A percentile compares a stretch with the other conserved stretches of the same genome.
Conservation (phyloP, 2,113 vertebrate genomes). For the Gopherus flavomarginatus region DNA sequence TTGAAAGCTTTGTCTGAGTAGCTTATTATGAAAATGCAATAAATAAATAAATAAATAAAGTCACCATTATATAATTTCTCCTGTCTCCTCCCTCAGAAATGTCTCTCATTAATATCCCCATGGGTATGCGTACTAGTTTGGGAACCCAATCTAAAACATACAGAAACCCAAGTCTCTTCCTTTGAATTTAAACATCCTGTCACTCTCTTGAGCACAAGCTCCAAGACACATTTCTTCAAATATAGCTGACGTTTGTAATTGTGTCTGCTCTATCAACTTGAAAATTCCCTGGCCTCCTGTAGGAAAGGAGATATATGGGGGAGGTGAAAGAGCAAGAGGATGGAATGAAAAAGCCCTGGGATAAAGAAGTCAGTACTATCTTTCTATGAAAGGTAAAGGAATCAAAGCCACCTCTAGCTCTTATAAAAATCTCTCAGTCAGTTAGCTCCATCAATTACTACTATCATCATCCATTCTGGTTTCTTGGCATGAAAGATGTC, state of each 20-base stretch:
- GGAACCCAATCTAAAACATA: background rate
- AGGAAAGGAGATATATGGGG: background rate
- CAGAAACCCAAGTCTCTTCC: background rate
- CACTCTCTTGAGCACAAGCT: background rate
- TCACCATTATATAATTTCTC: no score
- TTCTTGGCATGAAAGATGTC: background rate
- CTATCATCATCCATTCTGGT: rapidly evolving
- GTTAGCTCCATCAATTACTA: background rate
- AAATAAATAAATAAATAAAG: no score
- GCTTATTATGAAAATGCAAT: no score
- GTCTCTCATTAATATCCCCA: no score
- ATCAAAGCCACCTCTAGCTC: background rate
- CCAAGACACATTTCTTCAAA: background rate
- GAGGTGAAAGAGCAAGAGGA: background rate
- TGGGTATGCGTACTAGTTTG: no score
- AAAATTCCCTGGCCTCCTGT: background rate
- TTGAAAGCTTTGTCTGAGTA: no score
- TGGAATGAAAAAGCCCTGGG: background rate
- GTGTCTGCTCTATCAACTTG: background rate
- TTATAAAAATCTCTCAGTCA: background rate
- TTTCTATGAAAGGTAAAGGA: background rate
- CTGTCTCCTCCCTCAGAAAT: no score
- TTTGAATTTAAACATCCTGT: background rate
- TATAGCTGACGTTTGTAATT: background rate
- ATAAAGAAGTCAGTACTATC: background rate